A percentile compares a stretch with the other conserved stretches of the same genome.
phyloP scores from a whole-genome alignment of 1,140 invertebrate species.

The Halictus rubicundus region DNA sequence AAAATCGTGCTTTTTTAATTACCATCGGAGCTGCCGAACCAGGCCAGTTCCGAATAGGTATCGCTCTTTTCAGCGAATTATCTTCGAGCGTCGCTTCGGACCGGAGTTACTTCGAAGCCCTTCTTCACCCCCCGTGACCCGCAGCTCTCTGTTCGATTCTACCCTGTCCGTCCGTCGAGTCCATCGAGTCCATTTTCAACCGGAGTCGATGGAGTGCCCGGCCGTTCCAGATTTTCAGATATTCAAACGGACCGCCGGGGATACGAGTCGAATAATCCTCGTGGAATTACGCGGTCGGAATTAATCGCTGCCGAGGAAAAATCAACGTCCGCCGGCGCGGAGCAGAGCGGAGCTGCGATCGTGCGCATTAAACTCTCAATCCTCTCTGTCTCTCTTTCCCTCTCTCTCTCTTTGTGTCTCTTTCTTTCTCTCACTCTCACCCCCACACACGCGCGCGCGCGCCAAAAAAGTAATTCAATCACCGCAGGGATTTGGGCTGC shows the following conservation, averaged over 20 bases:
- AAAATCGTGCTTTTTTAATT: slow-evolving; percentile 3
- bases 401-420: no score
- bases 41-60: not conserved
- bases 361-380: not conserved
- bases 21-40: not conserved
- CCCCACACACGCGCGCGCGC: no score
- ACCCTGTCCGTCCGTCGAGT: not conserved
- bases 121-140: no score
- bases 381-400: no score
- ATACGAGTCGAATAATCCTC: not conserved
- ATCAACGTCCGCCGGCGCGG: not conserved
- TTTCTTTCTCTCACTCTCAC: no score
- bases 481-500: no score
- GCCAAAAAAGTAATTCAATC: not conserved
- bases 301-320: not conserved
- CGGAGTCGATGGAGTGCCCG: not conserved
- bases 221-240: not conserved
- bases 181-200: not conserved
- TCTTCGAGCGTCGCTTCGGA: not conserved
- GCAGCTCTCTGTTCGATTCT: not conserved
- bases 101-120: not conserved
- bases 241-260: not conserved
- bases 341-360: not conserved
- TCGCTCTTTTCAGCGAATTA: not conserved
- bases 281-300: slow-evolving; percentile 2